phyloP scores from a whole-genome alignment of 2,797 vertebrate genomes.

The Pitangus sulphuratus region DNA sequence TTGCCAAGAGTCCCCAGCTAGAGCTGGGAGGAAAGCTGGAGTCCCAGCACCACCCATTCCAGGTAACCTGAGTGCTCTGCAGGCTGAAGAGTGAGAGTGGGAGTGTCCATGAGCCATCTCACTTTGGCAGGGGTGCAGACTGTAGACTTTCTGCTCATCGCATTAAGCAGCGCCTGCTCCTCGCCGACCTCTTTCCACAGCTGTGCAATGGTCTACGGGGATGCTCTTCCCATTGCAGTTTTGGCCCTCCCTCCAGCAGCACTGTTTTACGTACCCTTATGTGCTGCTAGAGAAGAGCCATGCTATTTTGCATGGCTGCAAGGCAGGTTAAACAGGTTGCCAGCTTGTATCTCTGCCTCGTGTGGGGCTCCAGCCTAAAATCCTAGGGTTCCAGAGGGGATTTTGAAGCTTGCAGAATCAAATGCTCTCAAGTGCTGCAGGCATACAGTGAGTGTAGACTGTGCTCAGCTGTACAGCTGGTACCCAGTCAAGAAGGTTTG shows the following conservation, averaged over 20 bases:
- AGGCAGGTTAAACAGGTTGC: background rate
- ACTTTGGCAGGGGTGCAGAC: background rate
- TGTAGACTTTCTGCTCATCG: background rate
- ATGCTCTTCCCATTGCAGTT: background rate
- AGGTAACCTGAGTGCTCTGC: background rate
- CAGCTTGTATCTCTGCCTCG: background rate
- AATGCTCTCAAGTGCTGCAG: background rate
- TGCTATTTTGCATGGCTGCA: background rate
- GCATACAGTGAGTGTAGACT: background rate
- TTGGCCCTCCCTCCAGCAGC: background rate
- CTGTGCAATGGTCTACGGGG: background rate
- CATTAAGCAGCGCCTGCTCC: background rate
- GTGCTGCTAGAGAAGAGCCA: background rate
- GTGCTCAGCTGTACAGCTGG: slow-evolving; percentile 28
- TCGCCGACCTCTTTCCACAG: fast-evolving
- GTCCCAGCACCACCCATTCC: background rate
- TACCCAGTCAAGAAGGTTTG: slow-evolving; percentile 7
- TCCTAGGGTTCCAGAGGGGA: too few species aligned
- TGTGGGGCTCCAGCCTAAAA: background rate
- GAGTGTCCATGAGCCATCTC: background rate
- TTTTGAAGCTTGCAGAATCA: background rate
- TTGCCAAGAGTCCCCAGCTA: background rate
- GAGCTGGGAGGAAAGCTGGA: background rate
- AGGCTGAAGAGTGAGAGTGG: background rate
- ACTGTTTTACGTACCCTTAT: background rate